A percentile compares a stretch with the other conserved stretches of the same genome.
Evolutionary conservation across 2,888 invertebrate species (phyloP).

Genomic region (Odontothrips loti): DNA sequence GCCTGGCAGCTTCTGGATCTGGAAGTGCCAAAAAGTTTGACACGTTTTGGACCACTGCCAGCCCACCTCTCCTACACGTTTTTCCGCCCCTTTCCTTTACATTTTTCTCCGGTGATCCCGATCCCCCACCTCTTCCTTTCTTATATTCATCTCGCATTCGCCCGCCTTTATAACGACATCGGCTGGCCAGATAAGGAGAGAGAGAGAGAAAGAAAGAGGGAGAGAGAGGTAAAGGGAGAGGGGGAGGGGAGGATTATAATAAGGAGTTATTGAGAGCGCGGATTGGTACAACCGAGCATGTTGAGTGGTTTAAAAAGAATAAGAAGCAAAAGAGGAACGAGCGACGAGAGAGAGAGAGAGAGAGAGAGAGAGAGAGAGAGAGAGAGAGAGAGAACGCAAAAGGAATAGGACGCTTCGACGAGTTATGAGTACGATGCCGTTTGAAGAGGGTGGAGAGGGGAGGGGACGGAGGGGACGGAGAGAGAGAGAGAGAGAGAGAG

Average conservation of each 20-base stretch:
- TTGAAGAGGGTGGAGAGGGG: not conserved
- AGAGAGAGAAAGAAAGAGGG: no score
- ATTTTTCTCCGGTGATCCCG: no score
- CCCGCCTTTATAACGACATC: no score
- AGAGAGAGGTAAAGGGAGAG: no score
- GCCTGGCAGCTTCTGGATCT: no score
- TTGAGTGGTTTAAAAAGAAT: conserved; percentile 17
- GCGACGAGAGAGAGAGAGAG: not conserved
- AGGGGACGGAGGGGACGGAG: not conserved
- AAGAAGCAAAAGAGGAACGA: not conserved
- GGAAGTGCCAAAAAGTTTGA: no score
- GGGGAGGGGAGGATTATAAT: conserved; percentile 4
- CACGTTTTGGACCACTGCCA: no score
- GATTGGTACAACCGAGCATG: conserved; percentile 20
- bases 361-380: not conserved
- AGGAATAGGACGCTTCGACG: conserved; percentile 8
- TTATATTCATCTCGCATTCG: no score
- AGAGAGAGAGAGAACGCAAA: not conserved
- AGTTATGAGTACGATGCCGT: conserved; percentile 19
- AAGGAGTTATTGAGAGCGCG: conserved; percentile 23
- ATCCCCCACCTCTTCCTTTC: no score
- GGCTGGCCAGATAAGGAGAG: no score
- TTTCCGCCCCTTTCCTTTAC: no score
- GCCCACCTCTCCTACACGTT: no score
- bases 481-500: not conserved